Conservation (phyloP, 2,888 invertebrate genomes). For the Celastrina argiolus region DNA sequence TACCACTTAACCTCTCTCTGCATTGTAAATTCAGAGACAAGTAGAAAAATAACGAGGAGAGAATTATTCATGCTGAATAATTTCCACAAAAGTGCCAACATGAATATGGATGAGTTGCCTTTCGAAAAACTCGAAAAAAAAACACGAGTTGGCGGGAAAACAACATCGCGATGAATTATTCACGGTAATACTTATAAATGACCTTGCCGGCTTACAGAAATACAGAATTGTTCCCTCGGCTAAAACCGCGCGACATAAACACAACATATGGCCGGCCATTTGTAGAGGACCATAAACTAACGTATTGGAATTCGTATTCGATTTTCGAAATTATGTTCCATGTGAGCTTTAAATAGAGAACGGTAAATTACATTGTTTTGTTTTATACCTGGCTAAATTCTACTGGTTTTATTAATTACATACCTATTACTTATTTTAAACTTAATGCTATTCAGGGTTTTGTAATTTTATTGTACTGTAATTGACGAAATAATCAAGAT, state of each 20-base stretch:
- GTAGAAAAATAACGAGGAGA: slow-evolving; percentile 26
- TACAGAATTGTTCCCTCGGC: slow-evolving; percentile 33
- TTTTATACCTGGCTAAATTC: not conserved
- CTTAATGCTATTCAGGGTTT: too few relatives aligned
- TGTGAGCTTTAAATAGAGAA: slow-evolving; percentile 1
- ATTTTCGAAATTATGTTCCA: slow-evolving; percentile 38
- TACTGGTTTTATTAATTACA: too few relatives aligned
- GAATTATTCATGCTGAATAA: slow-evolving; percentile 46
- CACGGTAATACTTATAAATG: slow-evolving; percentile 61
- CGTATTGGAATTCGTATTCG: slow-evolving; percentile 40
- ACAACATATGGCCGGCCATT: slow-evolving; percentile 50
- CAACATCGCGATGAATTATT: slow-evolving; percentile 63
- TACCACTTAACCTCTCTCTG: slow-evolving; percentile 10
- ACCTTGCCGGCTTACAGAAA: slow-evolving; percentile 45
- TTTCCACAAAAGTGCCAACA: slow-evolving; percentile 35
- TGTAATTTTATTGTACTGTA: too few relatives aligned
- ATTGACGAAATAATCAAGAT: too few relatives aligned
- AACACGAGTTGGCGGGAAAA: slow-evolving; percentile 54
- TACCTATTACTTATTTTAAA: not conserved
- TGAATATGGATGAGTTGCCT: slow-evolving; percentile 35
- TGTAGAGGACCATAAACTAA: slow-evolving; percentile 32
- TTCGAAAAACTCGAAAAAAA: slow-evolving; percentile 41
- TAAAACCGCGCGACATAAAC: slow-evolving; percentile 43
- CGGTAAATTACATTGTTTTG: not conserved
- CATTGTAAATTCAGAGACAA: slow-evolving; percentile 9